Conservation (phyloP, 2,113 vertebrate genomes). For the Calcarius ornatus region DNA sequence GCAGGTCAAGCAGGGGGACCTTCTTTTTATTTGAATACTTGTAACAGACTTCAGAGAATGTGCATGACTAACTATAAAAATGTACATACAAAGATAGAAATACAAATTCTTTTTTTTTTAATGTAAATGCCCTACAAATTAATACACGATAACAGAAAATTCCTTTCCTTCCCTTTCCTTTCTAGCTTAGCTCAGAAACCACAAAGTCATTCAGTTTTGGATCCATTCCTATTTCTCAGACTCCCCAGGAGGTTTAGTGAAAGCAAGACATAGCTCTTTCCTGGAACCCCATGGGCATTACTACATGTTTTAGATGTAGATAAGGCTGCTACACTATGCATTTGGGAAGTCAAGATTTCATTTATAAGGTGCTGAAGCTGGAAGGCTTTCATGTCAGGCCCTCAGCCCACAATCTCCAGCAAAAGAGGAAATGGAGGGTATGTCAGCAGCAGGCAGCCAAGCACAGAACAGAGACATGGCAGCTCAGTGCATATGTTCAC, state of each 20-base stretch:
- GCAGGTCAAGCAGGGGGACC: background rate
- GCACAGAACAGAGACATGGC: constrained; percentile 22
- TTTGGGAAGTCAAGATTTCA: constrained; percentile 31
- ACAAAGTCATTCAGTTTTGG: background rate
- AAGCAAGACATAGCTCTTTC: constrained; percentile 24
- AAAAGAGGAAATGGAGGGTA: constrained; percentile 32
- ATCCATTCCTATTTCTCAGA: constrained; percentile 28
- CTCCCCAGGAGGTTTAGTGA: constrained; percentile 8
- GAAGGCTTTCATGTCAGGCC: background rate
- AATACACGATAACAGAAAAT: background rate
- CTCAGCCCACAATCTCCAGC: background rate
- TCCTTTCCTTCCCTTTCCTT: constrained; percentile 6
- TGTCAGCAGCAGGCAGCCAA: constrained; percentile 18
- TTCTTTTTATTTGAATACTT: background rate
- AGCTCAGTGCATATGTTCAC: constrained; percentile 36
- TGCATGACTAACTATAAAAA: background rate
- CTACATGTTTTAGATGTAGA: constrained; percentile 35
- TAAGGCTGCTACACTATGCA: background rate
- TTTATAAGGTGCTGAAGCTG: constrained; percentile 53
- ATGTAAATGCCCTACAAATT: background rate
- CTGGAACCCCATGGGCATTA: constrained; percentile 28
- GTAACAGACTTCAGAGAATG: background rate
- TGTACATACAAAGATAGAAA: background rate
- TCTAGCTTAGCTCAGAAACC: constrained; percentile 17
- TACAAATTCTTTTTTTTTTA: background rate